These are phyloP conservation scores for Amphimallon solstitiale DNA, from an alignment of 2,888 invertebrate genomes.

Conservation along the genomic window DNA sequence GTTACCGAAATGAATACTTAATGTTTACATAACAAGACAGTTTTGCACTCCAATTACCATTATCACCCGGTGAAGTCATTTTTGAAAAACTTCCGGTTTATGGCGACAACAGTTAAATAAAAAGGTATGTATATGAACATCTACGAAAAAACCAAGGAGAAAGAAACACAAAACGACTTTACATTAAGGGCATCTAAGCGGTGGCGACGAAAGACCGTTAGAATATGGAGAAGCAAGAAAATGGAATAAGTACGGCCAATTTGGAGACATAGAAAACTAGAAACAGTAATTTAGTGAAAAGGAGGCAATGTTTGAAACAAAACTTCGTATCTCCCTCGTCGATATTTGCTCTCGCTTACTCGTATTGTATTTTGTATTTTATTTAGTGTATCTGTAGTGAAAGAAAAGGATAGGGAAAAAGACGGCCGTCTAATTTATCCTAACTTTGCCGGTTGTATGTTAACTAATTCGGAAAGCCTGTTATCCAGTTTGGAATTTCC, in stretches of 20 bases:
- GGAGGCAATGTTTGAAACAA: conserved; percentile 29
- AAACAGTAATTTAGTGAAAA: conserved; percentile 37
- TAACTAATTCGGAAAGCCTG: conserved; percentile 38
- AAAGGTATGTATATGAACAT: conserved; percentile 26
- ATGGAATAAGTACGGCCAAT: conserved; percentile 42
- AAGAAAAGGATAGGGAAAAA: conserved; percentile 32
- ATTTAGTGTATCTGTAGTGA: background rate
- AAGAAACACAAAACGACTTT: background rate
- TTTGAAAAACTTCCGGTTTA: background rate
- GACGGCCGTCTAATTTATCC: conserved; percentile 36
- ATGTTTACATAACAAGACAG: conserved; percentile 4
- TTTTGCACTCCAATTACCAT: conserved; percentile 25
- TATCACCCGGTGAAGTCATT: conserved; percentile 4
- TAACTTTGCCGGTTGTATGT: conserved; percentile 36
- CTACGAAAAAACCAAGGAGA: conserved; percentile 6
- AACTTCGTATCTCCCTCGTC: conserved; percentile 2
- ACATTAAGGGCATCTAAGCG: conserved; percentile 16
- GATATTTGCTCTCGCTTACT: background rate
- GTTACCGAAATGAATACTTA: background rate
- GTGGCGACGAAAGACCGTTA: conserved; percentile 29
- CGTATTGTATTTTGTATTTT: background rate
- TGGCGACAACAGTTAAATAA: conserved; percentile 16
- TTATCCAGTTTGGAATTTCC: conserved; percentile 34
- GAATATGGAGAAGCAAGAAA: conserved; percentile 40
- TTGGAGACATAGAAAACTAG: conserved; percentile 37